Conservation (phyloP, 2,888 invertebrate species). For the Cerastoderma edule region DNA sequence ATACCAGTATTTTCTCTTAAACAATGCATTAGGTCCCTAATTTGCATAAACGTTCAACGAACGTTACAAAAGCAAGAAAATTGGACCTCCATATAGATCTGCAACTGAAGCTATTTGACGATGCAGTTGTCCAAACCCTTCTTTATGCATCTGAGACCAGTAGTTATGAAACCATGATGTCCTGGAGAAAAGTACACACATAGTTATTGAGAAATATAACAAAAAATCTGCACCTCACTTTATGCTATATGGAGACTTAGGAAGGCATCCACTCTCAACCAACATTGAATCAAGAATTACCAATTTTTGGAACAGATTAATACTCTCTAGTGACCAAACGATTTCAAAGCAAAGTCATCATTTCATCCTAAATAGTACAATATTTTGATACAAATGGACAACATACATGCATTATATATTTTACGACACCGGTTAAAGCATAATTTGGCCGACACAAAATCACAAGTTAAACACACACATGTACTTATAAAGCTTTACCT, state of each 20-base stretch:
- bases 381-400: constrained; percentile 15
- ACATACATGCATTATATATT: constrained; percentile 5
- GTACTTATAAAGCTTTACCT: background rate
- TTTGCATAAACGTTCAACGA: no score
- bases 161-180: constrained; percentile 20
- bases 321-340: background rate
- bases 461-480: background rate
- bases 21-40: no score
- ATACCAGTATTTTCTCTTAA: no score
- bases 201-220: constrained; percentile 23
- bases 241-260: constrained; percentile 31
- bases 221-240: constrained; percentile 19
- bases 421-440: background rate
- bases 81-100: constrained; percentile 18
- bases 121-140: constrained; percentile 18
- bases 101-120: constrained; percentile 28
- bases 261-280: background rate
- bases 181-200: constrained; percentile 23
- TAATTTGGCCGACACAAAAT: constrained; percentile 1
- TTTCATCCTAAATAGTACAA: background rate
- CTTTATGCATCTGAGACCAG: constrained; percentile 24
- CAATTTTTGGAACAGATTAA: constrained; percentile 10
- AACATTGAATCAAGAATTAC: constrained; percentile 22
- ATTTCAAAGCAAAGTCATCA: background rate
- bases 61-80: background rate